phyloP scores from a whole-genome alignment of 1,140 invertebrate species.

The Homalodisca vitripennis region DNA sequence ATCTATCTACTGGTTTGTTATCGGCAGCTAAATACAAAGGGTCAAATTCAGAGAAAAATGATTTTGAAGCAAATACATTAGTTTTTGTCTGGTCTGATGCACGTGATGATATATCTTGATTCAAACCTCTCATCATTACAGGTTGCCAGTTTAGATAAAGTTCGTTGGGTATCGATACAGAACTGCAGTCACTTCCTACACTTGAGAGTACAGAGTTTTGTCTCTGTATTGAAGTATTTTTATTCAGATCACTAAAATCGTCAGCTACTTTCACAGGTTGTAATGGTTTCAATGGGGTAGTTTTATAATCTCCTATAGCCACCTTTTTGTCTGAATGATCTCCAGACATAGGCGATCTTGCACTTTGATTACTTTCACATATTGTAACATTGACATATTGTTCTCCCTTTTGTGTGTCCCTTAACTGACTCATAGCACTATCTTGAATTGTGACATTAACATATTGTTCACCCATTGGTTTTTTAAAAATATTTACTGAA shows the following conservation, averaged over 20 bases:
- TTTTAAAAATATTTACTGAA: slow-evolving; percentile 39
- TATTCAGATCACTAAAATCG: not conserved
- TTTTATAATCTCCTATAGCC: not conserved
- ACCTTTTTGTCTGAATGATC: not conserved
- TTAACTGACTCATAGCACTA: slow-evolving; percentile 12
- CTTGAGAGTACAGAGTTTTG: slow-evolving; percentile 22
- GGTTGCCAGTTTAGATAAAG: slow-evolving; percentile 36
- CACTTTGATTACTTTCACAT: slow-evolving; percentile 5
- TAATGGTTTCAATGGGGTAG: slow-evolving; percentile 2
- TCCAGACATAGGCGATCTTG: not conserved
- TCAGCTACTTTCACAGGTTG: not conserved
- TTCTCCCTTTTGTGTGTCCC: slow-evolving; percentile 41
- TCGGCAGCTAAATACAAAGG: slow-evolving; percentile 37
- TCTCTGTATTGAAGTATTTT: slow-evolving; percentile 9
- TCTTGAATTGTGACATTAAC: slow-evolving; percentile 37
- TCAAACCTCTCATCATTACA: not conserved
- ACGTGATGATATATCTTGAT: not conserved
- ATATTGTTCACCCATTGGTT: slow-evolving; percentile 43
- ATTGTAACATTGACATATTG: slow-evolving; percentile 39
- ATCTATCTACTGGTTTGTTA: slow-evolving; percentile 1
- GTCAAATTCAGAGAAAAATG: slow-evolving; percentile 45
- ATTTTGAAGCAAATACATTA: slow-evolving; percentile 33
- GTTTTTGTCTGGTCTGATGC: slow-evolving; percentile 23
- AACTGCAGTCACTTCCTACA: slow-evolving; percentile 32
- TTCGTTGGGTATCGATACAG: slow-evolving; percentile 33